Evolutionary conservation across 2,888 invertebrate species (phyloP), one percentile per base, ranked within the genome.

Genomic region (Agonopterix alstromeriana): DNA sequence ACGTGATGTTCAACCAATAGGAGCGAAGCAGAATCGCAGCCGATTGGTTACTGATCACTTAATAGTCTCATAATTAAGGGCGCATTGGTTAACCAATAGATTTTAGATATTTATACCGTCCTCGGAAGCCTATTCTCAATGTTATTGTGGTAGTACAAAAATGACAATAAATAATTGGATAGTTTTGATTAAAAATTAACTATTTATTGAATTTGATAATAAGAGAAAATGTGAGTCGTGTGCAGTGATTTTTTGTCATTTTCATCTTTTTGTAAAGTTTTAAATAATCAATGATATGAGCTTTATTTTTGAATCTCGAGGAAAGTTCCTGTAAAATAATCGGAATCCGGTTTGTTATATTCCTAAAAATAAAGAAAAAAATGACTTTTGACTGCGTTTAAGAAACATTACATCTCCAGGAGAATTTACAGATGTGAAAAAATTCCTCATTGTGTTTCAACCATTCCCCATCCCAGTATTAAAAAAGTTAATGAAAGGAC

Each of bases 381-480:
- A 60, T 63, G 57, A 51, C 56, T 51, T 49, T 55, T 43, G 48
- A 52, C 27, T 48, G 51, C 50, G 50, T 51, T 44, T 47, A 35
- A 38, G 4, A 10, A 36, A 40, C 11, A 17, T 17, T 17, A 27
- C 8, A 12, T 36, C 10, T 41, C 10, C 12, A 42, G 27, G 7
- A 27, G 5, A 27, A 27, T 40, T 35, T 8, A 41, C 11, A 41
- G 40, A 46, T 40, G n/a, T 40, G n/a, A 43, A 53, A 43, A 48
- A 46, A 38, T 45, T 44, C 49, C 49, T n/a, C 46, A 45, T 11
- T 42, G 51, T 66, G 17, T 66, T 70, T 73, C 70, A 63, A 73
- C 80, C 77, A 82, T 82, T 82, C 79, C 79, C 72, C 63, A 70
- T 60, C 66, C 73, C 78, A 83, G 82, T 81, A 78, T 79, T 79